Percentiles rank a stretch among this genome's conserved stretches.
phyloP scores from a whole-genome alignment of 1,140 invertebrate species.

The Trachelipus rathkii region DNA sequence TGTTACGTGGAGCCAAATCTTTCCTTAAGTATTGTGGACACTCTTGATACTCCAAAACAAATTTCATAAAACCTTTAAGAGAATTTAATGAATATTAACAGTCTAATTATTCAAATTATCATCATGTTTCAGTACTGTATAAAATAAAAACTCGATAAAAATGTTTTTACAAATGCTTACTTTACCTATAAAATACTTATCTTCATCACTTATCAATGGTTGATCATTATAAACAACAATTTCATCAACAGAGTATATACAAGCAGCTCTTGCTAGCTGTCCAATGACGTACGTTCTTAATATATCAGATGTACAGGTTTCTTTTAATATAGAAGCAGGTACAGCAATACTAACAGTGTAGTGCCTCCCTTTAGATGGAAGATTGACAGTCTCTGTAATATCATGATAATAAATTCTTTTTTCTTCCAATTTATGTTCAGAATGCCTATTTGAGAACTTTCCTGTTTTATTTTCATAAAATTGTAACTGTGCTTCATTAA shows the following conservation, averaged over 20 bases:
- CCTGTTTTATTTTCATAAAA: no score
- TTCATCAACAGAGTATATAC: conserved; percentile 90
- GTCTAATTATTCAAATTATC: no score
- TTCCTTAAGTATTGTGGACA: conserved; percentile 96
- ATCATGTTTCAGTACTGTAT: no score
- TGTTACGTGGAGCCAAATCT: conserved; percentile 83
- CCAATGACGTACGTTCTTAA: conserved; percentile 85
- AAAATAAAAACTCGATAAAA: no score
- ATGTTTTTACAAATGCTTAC: no score
- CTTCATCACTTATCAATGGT: no score
- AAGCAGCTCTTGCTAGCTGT: conserved; percentile 90
- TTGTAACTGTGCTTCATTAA: no score
- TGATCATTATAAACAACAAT: conserved; percentile 62
- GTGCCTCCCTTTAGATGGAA: conserved; percentile 11
- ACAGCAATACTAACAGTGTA: conserved; percentile 84
- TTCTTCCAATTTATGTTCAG: neutral
- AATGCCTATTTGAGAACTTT: neutral
- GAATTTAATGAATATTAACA: no score
- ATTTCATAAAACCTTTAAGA: conserved; percentile 61
- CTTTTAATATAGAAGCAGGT: conserved; percentile 92
- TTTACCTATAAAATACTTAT: no score
- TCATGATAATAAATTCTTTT: conserved; percentile 14
- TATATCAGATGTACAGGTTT: conserved; percentile 78
- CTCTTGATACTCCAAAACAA: conserved; percentile 90
- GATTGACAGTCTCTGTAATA: conserved; percentile 11